Evolutionary conservation across 2,888 invertebrate genomes (phyloP).

Genomic region (Melanophora roralis): DNA sequence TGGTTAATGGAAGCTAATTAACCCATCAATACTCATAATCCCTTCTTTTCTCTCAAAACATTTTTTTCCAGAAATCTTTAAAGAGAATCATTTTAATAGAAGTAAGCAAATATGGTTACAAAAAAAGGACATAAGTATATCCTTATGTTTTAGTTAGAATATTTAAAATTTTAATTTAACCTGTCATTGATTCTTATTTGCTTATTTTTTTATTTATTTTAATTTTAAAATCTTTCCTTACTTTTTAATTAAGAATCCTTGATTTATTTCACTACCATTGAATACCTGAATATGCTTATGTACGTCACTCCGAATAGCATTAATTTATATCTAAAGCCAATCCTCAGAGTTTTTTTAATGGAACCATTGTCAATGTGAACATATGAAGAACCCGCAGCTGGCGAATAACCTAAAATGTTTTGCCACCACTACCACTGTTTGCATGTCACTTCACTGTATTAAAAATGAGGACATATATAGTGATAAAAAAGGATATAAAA

Average conservation of each 20-base stretch:
- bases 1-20: no score
- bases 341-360: constrained; percentile 43
- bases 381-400: constrained; percentile 33
- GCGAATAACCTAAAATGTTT: constrained; percentile 23
- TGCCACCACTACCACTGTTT: constrained; percentile 35
- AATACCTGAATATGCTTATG: no score
- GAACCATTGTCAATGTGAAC: constrained; percentile 38
- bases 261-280: constrained; percentile 4
- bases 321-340: constrained; percentile 54
- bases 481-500: neutral
- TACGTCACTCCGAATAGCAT: constrained; percentile 37
- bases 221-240: neutral
- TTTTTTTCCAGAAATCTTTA: no score
- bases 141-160: no score
- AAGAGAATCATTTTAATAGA: no score
- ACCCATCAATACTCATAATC: no score
- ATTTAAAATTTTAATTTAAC: no score
- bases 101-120: no score
- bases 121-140: no score
- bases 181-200: neutral
- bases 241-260: neutral
- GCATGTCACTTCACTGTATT: constrained; percentile 26
- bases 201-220: neutral
- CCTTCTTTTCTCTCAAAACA: no score
- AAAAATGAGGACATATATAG: neutral